Percentiles rank a stretch among this genome's conserved stretches.
Evolutionary conservation across 1,140 invertebrate species (phyloP).

Genomic region (Drosophila nasuta): DNA sequence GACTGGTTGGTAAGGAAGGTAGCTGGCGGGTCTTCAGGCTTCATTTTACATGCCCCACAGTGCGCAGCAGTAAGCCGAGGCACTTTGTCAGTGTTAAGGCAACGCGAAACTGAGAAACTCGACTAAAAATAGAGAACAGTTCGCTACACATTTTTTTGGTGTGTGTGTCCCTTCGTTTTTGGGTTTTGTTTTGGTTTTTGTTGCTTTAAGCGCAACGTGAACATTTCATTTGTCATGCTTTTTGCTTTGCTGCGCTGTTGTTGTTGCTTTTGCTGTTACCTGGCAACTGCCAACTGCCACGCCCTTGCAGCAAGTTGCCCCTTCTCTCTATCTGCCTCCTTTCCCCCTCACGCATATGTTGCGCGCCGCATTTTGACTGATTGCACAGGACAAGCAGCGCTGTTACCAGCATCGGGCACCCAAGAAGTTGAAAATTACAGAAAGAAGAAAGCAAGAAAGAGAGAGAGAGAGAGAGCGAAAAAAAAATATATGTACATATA

Average conservation of each 20-base stretch:
- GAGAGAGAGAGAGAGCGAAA: constrained; percentile 1
- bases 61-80: constrained; percentile 60
- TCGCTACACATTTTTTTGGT: constrained; percentile 22
- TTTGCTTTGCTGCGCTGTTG: constrained; percentile 57
- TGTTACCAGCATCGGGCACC: constrained; percentile 26
- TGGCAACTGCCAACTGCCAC: constrained; percentile 60
- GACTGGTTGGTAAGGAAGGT: constrained; percentile 6
- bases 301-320: constrained; percentile 33
- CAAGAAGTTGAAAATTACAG: constrained; percentile 22
- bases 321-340: background rate
- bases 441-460: background rate
- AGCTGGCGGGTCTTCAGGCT: constrained; percentile 27
- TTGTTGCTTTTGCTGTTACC: constrained; percentile 59
- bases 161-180: constrained; percentile 19
- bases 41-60: constrained; percentile 65
- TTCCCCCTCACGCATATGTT: constrained; percentile 66
- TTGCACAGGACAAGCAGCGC: constrained; percentile 67
- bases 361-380: constrained; percentile 77
- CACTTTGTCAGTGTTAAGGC: constrained; percentile 72
- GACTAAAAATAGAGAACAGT: constrained; percentile 57
- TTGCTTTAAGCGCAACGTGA: constrained; percentile 75
- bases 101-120: constrained; percentile 49
- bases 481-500: constrained; percentile 41
- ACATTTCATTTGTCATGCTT: constrained; percentile 83
- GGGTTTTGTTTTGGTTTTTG: constrained; percentile 54